Conservation (phyloP, 2,113 vertebrate species). For the Neogale vison region DNA sequence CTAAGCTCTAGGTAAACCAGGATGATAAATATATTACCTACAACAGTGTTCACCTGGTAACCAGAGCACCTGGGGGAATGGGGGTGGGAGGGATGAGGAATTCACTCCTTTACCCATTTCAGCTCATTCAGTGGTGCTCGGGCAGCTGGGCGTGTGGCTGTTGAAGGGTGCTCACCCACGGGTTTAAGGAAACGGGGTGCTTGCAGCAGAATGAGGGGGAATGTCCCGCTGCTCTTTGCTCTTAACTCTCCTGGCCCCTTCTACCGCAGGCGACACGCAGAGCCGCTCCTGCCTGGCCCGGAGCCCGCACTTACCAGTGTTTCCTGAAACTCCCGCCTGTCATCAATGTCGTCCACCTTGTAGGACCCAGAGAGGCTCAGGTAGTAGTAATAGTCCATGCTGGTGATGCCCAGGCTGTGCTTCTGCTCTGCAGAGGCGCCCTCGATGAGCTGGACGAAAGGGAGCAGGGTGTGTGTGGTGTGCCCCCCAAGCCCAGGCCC, state of each 20-base stretch:
- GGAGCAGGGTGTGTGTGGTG: rapidly evolving
- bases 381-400: constrained; percentile 96
- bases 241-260: neutral
- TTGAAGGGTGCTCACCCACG: neutral
- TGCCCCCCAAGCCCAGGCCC: neutral
- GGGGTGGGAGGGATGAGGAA: neutral
- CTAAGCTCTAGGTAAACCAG: neutral
- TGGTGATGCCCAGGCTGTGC: constrained; percentile 94
- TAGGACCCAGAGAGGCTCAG: constrained; percentile 98
- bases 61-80: neutral
- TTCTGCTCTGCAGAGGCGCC: constrained; percentile 94
- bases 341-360: constrained; percentile 98
- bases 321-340: constrained; percentile 95
- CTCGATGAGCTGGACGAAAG: constrained; percentile 92
- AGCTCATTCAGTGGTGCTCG: neutral
- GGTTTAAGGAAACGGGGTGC: neutral
- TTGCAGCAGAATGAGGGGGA: neutral
- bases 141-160: neutral
- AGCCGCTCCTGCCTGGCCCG: neutral
- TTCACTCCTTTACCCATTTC: neutral
- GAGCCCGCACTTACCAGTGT: constrained; percentile 88
- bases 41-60: neutral
- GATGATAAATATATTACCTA: neutral
- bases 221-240: neutral
- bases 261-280: no score